phyloP scores from a whole-genome alignment of 2,113 vertebrate species.

The Boleophthalmus pectinirostris region DNA sequence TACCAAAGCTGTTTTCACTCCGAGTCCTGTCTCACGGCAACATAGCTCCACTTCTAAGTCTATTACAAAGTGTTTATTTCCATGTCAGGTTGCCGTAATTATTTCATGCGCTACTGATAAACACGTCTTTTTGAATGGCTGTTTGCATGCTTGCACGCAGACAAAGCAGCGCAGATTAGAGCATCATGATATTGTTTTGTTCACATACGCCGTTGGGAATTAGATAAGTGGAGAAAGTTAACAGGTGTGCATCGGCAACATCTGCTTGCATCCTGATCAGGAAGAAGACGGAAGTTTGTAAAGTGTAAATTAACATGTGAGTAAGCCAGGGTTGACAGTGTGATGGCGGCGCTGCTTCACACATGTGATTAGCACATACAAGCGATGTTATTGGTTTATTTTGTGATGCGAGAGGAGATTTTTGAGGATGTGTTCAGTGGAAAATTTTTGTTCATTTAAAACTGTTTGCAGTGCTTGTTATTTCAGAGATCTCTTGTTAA shows the following conservation, averaged over 20 bases:
- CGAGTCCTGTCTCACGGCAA: slow-evolving; percentile 20
- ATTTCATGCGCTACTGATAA: slow-evolving; percentile 63
- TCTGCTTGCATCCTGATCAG: slow-evolving; percentile 51
- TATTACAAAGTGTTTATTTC: slow-evolving; percentile 55
- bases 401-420: background rate
- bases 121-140: slow-evolving; percentile 68
- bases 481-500: background rate
- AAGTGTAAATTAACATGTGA: slow-evolving; percentile 47
- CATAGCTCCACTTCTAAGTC: slow-evolving; percentile 11
- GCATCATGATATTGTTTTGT: slow-evolving; percentile 15
- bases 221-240: slow-evolving; percentile 48
- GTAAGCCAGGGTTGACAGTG: background rate
- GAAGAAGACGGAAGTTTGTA: slow-evolving; percentile 21
- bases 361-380: background rate
- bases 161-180: slow-evolving; percentile 41
- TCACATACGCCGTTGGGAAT: slow-evolving; percentile 42
- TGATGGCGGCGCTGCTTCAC: slow-evolving; percentile 4
- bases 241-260: slow-evolving; percentile 64
- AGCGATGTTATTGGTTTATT: background rate
- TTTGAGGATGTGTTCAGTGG: background rate
- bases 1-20: background rate
- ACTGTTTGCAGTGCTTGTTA: background rate
- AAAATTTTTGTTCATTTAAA: background rate
- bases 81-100: slow-evolving; percentile 65
- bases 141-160: slow-evolving; percentile 55